Evolutionary conservation across 2,113 vertebrate species (phyloP).

Genomic region (Myotis yumanensis): DNA sequence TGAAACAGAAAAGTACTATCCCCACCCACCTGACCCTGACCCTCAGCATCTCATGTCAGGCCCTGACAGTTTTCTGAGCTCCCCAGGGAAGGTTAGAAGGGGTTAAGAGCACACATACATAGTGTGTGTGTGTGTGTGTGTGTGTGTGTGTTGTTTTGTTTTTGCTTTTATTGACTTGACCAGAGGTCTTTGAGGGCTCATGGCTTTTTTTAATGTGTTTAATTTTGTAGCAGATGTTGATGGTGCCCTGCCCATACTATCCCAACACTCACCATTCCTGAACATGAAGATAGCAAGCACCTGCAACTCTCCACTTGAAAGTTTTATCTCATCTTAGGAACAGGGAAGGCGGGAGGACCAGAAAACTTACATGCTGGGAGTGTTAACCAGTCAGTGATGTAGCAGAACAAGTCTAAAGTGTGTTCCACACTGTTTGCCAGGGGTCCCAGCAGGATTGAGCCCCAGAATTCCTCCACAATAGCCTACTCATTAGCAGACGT

Average conservation of each 20-base stretch:
- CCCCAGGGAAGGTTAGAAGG: neutral
- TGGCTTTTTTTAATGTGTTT: neutral
- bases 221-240: neutral
- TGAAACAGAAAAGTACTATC: neutral
- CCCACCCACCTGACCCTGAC: neutral
- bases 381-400: neutral
- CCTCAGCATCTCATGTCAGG: neutral
- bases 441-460: neutral
- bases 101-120: neutral
- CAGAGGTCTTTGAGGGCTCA: neutral
- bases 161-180: slow-evolving; percentile 22
- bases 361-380: neutral
- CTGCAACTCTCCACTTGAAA: neutral
- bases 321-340: neutral
- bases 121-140: too few species aligned
- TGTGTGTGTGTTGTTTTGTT: neutral
- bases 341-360: neutral
- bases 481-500: neutral
- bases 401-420: neutral
- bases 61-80: neutral
- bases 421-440: neutral
- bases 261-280: neutral
- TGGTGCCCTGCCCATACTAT: neutral
- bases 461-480: neutral
- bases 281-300: neutral